Evolutionary conservation across 2,888 invertebrate species (phyloP).

Genomic region (Orthonevra nobilis): DNA sequence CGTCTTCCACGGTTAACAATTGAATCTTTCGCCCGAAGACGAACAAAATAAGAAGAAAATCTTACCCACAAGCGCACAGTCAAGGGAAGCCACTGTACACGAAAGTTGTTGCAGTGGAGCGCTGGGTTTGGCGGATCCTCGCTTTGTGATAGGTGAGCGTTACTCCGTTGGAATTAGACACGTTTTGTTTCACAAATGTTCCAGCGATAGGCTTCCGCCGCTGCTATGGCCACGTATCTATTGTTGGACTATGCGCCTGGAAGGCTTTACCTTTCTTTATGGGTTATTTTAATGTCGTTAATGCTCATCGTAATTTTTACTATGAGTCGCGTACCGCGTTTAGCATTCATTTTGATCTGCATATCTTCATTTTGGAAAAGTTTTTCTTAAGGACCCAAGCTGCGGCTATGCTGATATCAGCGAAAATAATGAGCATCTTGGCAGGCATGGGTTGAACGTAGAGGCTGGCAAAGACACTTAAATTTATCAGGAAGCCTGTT

Average conservation of each 20-base stretch:
- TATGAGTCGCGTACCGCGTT: slow-evolving; percentile 44
- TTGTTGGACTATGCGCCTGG: slow-evolving; percentile 38
- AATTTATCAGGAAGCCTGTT: slow-evolving; percentile 12
- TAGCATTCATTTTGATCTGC: slow-evolving; percentile 75
- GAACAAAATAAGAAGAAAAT: slow-evolving; percentile 16
- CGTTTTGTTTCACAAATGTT: slow-evolving; percentile 67
- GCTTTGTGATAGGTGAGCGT: slow-evolving; percentile 45
- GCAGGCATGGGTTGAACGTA: slow-evolving; percentile 1
- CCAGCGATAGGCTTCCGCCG: slow-evolving; percentile 66
- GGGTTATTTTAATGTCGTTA: slow-evolving; percentile 78
- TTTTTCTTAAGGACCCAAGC: slow-evolving; percentile 18
- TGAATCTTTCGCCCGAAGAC: slow-evolving; percentile 48
- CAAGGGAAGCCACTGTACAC: slow-evolving; percentile 21
- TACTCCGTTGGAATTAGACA: slow-evolving; percentile 59
- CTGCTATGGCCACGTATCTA: slow-evolving; percentile 48
- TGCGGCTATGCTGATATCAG: slow-evolving; percentile 6
- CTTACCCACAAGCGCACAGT: slow-evolving; percentile 37
- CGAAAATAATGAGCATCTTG: slow-evolving; percentile 48
- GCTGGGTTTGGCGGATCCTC: slow-evolving; percentile 36
- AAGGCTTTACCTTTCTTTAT: slow-evolving; percentile 68
- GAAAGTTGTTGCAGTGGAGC: slow-evolving; percentile 15
- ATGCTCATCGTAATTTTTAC: slow-evolving; percentile 79
- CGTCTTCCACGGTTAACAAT: slow-evolving; percentile 57
- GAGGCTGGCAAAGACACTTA: not conserved
- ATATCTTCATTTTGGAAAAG: slow-evolving; percentile 78